A percentile compares a stretch with the other conserved stretches of the same genome.
These are phyloP conservation scores for Mystacides longicornis DNA, from an alignment of 2,888 invertebrate genomes.

Conservation along the genomic window DNA sequence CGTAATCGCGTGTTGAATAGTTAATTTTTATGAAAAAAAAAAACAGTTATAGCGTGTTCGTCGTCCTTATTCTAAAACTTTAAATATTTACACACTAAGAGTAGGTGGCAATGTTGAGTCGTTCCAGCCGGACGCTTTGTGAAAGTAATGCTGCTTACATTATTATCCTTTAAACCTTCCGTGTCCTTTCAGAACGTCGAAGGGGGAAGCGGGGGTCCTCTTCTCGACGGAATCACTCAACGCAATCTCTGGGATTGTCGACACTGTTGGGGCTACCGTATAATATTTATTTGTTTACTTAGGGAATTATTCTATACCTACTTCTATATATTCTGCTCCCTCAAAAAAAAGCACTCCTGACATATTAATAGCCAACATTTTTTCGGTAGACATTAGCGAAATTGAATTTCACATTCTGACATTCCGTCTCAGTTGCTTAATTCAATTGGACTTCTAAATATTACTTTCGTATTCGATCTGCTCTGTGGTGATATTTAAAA, in stretches of 20 bases:
- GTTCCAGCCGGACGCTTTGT: background rate
- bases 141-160: constrained; percentile 2
- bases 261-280: too few species aligned
- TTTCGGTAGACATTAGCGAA: background rate
- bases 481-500: too few species aligned
- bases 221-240: background rate
- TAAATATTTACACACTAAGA: too few species aligned
- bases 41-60: too few species aligned
- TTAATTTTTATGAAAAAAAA: too few species aligned
- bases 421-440: too few species aligned
- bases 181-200: background rate
- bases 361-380: constrained; percentile 1
- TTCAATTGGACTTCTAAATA: too few species aligned
- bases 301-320: background rate
- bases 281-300: background rate
- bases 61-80: too few species aligned
- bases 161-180: constrained; percentile 1
- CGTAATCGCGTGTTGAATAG: too few species aligned
- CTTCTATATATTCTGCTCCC: background rate
- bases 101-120: too few species aligned
- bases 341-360: background rate
- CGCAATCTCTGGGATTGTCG: background rate
- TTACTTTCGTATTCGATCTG: too few species aligned
- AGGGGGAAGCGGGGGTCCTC: background rate
- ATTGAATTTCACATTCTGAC: background rate